These are phyloP conservation scores for Hirtodrosophila confusa DNA, from an alignment of 2,888 invertebrate genomes.

Conservation along the genomic window DNA sequence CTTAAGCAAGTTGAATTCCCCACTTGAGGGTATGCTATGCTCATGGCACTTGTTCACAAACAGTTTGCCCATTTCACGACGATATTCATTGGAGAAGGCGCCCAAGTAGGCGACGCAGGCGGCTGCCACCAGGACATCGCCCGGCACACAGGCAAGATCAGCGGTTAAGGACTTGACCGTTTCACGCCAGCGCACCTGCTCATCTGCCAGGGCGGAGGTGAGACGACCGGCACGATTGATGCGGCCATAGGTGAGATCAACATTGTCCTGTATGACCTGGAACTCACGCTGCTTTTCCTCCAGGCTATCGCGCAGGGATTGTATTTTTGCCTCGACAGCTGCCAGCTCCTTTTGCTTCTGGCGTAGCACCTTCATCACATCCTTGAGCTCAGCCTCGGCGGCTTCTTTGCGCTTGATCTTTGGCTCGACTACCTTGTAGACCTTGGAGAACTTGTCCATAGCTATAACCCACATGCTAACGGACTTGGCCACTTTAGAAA, in stretches of 20 bases:
- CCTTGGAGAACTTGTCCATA: slow-evolving; percentile 94
- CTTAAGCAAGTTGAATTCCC: slow-evolving; percentile 88
- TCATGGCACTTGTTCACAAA: slow-evolving; percentile 89
- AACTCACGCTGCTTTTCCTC: slow-evolving; percentile 91
- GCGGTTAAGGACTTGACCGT: slow-evolving; percentile 88
- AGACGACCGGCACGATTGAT: slow-evolving; percentile 92
- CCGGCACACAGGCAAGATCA: slow-evolving; percentile 90
- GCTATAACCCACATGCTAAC: slow-evolving; percentile 97
- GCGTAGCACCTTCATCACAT: slow-evolving; percentile 90
- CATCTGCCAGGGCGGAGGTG: slow-evolving; percentile 94
- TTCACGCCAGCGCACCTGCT: slow-evolving; percentile 93
- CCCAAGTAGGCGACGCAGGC: slow-evolving; percentile 96
- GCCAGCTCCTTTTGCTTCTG: slow-evolving; percentile 93
- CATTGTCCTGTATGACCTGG: slow-evolving; percentile 89
- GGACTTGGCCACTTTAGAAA: slow-evolving; percentile 94
- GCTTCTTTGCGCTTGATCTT: slow-evolving; percentile 91
- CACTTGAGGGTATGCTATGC: slow-evolving; percentile 89
- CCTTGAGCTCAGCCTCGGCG: slow-evolving; percentile 90
- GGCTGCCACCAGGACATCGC: slow-evolving; percentile 94
- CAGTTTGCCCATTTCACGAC: slow-evolving; percentile 87
- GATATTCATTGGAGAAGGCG: slow-evolving; percentile 91
- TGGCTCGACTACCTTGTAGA: slow-evolving; percentile 94
- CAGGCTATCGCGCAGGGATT: slow-evolving; percentile 85
- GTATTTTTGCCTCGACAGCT: slow-evolving; percentile 90
- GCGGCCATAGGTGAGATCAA: slow-evolving; percentile 91